A percentile compares a stretch with the other conserved stretches of the same genome.
Evolutionary conservation across 2,888 invertebrate genomes (phyloP).

Genomic region (Apotomis capreana): DNA sequence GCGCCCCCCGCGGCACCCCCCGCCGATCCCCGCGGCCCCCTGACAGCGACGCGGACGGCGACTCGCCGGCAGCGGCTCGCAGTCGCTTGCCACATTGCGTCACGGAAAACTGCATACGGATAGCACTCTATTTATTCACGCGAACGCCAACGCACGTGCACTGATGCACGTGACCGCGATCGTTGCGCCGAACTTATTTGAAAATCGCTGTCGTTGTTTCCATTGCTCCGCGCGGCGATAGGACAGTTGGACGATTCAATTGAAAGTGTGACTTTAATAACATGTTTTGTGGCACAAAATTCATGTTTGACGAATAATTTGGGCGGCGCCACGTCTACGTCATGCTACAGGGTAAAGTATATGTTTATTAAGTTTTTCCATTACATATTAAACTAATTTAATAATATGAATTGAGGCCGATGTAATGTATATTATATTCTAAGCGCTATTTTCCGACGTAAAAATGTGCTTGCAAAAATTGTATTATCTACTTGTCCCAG

Average conservation of each 20-base stretch:
- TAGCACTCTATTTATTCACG: conserved; percentile 32
- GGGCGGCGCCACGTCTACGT: conserved; percentile 68
- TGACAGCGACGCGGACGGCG: conserved; percentile 19
- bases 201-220: conserved; percentile 47
- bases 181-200: conserved; percentile 15
- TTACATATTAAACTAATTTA: background rate
- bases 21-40: conserved; percentile 39
- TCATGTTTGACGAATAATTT: conserved; percentile 72
- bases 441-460: background rate
- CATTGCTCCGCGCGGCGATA: conserved; percentile 47
- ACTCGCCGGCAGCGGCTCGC: conserved; percentile 39
- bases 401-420: background rate
- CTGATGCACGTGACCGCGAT: conserved; percentile 41
- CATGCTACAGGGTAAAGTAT: conserved; percentile 75
- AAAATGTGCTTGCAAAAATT: background rate
- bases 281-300: conserved; percentile 71
- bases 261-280: conserved; percentile 66
- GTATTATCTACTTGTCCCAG: background rate
- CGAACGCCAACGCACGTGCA: conserved; percentile 41
- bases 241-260: conserved; percentile 47
- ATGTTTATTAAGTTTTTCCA: conserved; percentile 36
- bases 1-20: conserved; percentile 42
- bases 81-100: conserved; percentile 37
- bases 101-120: conserved; percentile 40
- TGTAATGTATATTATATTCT: background rate